phyloP scores from a whole-genome alignment of 2,888 invertebrate genomes.

The Allygus modestus region DNA sequence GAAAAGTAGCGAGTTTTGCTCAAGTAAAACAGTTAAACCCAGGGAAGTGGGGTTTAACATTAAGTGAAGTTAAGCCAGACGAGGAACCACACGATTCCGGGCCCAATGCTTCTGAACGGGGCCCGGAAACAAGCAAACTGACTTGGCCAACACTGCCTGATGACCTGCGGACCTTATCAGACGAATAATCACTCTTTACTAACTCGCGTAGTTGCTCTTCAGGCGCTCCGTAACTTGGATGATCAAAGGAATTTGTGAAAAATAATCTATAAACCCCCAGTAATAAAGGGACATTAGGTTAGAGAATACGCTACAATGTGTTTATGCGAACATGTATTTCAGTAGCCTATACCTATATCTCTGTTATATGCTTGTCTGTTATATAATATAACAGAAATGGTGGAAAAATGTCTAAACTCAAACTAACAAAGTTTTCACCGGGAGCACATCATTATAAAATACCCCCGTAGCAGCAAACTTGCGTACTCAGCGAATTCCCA shows the following conservation, averaged over 20 bases:
- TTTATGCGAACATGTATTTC: too few relatives aligned
- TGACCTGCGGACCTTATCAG: constrained; percentile 33
- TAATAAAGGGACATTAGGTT: too few relatives aligned
- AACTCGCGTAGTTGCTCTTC: background rate
- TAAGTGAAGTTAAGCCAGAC: background rate
- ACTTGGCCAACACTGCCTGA: constrained; percentile 32
- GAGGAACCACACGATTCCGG: background rate
- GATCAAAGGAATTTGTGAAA: too few relatives aligned
- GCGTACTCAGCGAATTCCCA: too few relatives aligned
- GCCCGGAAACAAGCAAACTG: constrained; percentile 41
- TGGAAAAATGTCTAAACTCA: background rate
- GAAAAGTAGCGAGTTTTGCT: background rate
- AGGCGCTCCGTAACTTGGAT: background rate
- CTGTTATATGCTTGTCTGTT: too few relatives aligned
- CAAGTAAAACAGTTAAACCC: background rate
- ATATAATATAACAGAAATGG: too few relatives aligned
- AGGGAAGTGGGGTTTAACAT: background rate
- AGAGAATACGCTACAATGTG: too few relatives aligned
- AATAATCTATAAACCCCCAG: too few relatives aligned
- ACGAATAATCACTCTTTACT: background rate
- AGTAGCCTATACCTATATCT: too few relatives aligned
- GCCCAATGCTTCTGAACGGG: background rate
- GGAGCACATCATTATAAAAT: too few relatives aligned
- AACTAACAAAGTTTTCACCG: too few relatives aligned
- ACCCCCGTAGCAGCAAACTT: too few relatives aligned